Base-by-base conservation (phyloP, 1,140 invertebrate genomes). In the Zaprionus ghesquierei region DNA sequence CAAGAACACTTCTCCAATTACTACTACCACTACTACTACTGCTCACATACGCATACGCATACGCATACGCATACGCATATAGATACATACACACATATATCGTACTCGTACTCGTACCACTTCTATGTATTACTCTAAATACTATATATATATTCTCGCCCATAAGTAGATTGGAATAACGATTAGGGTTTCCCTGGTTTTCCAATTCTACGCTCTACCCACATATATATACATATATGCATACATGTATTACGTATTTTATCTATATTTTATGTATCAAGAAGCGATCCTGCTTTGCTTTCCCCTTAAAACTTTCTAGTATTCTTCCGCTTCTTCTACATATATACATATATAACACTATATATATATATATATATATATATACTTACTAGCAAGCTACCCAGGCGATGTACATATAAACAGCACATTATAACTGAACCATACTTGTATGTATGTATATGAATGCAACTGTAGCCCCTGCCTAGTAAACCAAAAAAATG, bases 401-500 rank as follows among this genome's bases (percentile, higher is more conserved):
- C 84, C 84, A 89, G 84, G 85, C 85, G 84, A 87, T 87, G 84
- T 87, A 80, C 85, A 69, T 62, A 84, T 82, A 84, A n/a, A 62
- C 59, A 69, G 64, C 76, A 85, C 41, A 66, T 69, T 78, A 87
- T 87, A 76, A 87, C 65, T 74, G 62, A 79, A 75, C 59, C 33
- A 68, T 74, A 68, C 66, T 22, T 46, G 71, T 70, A 68, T 85
- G 60, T 87, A 71, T 84, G 31, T 84, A 84, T 79, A 69, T 82
- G 75, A 82, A 86, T 82, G 82, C 82, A 87, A 82, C 79, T 89
- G 82, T 87, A 87, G 82, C 82, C 82, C 84, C 76, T 87, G 82
- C 82, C 82, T n/a, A n/a, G n/a, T n/a, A 58, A 76, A 51, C 33
- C 58, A 25, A 50, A 35, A 18, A 66, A 25, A 25, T 41, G 33